These are phyloP conservation scores for Felis chaus DNA, from an alignment of 2,113 vertebrate genomes.

Conservation along the genomic window DNA sequence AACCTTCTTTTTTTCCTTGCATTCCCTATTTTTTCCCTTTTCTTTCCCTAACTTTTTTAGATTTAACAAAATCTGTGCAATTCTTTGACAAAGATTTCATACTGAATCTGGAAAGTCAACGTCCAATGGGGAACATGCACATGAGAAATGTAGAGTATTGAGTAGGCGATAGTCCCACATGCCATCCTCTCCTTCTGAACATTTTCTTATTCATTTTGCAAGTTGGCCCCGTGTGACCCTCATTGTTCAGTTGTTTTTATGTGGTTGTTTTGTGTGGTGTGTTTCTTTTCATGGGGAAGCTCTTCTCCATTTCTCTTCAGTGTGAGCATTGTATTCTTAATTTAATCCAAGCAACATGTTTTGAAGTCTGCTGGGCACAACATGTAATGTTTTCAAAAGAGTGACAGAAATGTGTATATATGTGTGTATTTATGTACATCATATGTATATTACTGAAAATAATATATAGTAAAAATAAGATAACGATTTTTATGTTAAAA, in stretches of 20 bases:
- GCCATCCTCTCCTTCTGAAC: background rate
- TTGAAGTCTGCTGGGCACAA: background rate
- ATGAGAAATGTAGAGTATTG: fast-evolving
- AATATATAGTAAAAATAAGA: background rate
- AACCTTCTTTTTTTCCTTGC: background rate
- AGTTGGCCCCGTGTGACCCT: background rate
- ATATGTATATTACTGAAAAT: background rate
- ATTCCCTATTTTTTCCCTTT: background rate
- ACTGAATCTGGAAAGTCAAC: background rate
- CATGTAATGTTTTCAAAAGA: background rate
- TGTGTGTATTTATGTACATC: background rate
- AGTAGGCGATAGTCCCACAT: fast-evolving
- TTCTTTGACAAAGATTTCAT: background rate
- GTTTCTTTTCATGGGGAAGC: background rate
- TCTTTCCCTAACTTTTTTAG: background rate
- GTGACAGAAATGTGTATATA: background rate
- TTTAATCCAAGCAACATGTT: background rate
- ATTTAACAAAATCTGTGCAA: background rate
- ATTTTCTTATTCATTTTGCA: background rate
- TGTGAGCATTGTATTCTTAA: background rate
- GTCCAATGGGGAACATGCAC: background rate
- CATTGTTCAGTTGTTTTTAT: background rate
- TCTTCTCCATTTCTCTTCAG: background rate
- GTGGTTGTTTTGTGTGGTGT: background rate
- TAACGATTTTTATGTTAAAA: background rate